Evolutionary conservation across 2,113 vertebrate genomes (phyloP).

Genomic region (cattle (Bos taurus)): DNA sequence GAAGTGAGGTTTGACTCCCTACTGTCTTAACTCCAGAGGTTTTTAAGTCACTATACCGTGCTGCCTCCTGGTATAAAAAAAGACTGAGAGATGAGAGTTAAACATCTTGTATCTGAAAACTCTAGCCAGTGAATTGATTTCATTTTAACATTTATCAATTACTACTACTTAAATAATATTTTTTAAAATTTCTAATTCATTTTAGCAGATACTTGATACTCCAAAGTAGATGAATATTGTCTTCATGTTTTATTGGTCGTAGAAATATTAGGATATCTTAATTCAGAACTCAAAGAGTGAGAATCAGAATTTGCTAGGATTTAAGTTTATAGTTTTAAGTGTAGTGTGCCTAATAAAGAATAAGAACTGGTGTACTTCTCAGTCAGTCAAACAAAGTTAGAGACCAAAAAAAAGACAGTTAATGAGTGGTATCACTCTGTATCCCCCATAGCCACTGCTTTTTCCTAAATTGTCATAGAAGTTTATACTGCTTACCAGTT

Average conservation of each 20-base stretch:
- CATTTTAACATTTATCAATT: background rate
- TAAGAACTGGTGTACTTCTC: background rate
- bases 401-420: background rate
- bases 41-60: background rate
- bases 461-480: background rate
- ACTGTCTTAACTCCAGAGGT: background rate
- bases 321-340: background rate
- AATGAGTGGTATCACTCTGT: background rate
- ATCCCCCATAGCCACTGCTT: background rate
- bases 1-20: background rate
- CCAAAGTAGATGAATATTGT: background rate
- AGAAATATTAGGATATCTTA: background rate
- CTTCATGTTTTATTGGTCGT: background rate
- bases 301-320: background rate
- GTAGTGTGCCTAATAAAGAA: background rate
- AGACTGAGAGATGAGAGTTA: background rate
- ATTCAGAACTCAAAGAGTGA: background rate
- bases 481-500: background rate
- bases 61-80: background rate
- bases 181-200: background rate
- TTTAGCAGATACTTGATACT: background rate
- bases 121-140: background rate
- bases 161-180: background rate
- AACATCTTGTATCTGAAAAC: background rate
- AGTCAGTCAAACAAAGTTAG: background rate